These are phyloP conservation scores for Drosophila putrida DNA, from an alignment of 2,888 invertebrate species.

Conservation along the genomic window DNA sequence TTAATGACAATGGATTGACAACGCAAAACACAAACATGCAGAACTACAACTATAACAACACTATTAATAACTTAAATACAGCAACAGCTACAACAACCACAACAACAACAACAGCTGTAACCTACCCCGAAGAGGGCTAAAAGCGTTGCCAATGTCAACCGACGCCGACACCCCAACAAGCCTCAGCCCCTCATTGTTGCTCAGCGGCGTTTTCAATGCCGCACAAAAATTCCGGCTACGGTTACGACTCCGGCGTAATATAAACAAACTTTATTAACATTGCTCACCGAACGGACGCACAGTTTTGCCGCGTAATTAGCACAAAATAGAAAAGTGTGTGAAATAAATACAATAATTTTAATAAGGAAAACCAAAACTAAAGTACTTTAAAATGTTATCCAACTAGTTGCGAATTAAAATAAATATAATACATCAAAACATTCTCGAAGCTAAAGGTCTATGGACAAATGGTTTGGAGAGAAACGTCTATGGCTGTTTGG, in stretches of 20 bases:
- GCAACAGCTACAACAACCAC: constrained; percentile 43
- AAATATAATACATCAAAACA: constrained; percentile 2
- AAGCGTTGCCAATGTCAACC: constrained; percentile 83
- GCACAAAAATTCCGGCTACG: constrained; percentile 60
- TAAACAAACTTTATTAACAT: constrained; percentile 75
- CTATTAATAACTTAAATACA: constrained; percentile 72
- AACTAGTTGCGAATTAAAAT: constrained; percentile 15
- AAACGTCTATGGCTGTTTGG: constrained; percentile 96
- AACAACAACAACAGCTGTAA: constrained; percentile 22
- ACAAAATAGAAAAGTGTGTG: constrained; percentile 37
- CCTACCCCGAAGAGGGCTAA: constrained; percentile 24
- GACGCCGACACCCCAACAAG: constrained; percentile 73
- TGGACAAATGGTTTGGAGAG: constrained; percentile 98
- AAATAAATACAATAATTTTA: constrained; percentile 8
- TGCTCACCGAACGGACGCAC: constrained; percentile 63
- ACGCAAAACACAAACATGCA: constrained; percentile 59
- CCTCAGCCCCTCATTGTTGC: constrained; percentile 47
- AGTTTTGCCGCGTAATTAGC: constrained; percentile 57
- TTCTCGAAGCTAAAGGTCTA: constrained; percentile 83
- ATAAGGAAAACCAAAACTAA: background rate
- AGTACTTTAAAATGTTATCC: background rate
- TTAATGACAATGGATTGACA: constrained; percentile 79
- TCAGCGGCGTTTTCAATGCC: constrained; percentile 72
- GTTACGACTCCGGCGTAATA: constrained; percentile 47
- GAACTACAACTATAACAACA: constrained; percentile 66